phyloP scores from a whole-genome alignment of 2,797 vertebrate genomes.

The Thamnophis elegans region DNA sequence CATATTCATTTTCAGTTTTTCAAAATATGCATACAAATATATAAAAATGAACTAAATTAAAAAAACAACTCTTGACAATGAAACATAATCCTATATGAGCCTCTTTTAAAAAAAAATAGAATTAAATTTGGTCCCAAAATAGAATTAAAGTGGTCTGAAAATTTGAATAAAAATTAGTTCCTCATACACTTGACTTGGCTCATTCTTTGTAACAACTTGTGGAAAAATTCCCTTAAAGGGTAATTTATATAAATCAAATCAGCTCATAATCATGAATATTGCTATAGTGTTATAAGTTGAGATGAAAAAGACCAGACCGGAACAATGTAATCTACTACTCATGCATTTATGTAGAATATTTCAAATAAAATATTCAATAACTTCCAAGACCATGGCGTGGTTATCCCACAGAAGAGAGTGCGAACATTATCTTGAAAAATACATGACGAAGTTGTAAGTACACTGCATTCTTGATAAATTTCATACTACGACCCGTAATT shows the following conservation, averaged over 20 bases:
- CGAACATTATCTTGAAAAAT: neutral
- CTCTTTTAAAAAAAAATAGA: neutral
- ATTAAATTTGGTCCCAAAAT: too few relatives aligned
- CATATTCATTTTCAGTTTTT: neutral
- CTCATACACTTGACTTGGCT: neutral
- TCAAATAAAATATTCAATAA: neutral
- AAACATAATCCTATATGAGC: neutral
- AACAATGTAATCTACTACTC: neutral
- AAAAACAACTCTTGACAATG: neutral
- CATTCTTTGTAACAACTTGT: neutral
- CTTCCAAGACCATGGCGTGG: fast-evolving
- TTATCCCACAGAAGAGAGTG: fast-evolving
- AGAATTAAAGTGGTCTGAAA: neutral
- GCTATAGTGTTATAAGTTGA: neutral
- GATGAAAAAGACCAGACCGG: neutral
- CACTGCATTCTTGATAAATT: neutral
- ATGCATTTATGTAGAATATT: neutral
- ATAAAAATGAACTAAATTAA: neutral
- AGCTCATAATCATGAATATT: neutral
- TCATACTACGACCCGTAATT: conserved; percentile 10
- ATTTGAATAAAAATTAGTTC: neutral
- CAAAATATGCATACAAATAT: neutral
- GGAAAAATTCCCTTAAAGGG: neutral
- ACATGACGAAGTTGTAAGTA: neutral
- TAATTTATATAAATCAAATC: neutral